phyloP scores from a whole-genome alignment of 2,113 vertebrate genomes.

The Cyprinodon variegatus region DNA sequence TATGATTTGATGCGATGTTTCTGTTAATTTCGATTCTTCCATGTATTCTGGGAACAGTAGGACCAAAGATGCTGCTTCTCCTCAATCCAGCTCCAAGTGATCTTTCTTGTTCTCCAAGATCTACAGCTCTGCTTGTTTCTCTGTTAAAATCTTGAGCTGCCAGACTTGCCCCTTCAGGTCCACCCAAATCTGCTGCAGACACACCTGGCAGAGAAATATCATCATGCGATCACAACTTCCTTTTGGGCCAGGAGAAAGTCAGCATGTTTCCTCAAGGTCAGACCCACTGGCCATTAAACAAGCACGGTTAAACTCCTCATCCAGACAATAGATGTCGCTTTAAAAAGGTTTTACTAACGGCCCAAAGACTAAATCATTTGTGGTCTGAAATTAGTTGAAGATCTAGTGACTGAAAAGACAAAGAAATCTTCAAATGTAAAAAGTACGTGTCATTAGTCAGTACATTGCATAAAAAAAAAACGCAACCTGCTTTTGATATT shows the following conservation, averaged over 20 bases:
- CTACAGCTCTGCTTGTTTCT: slow-evolving; percentile 43
- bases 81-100: slow-evolving; percentile 15
- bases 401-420: slow-evolving; percentile 16
- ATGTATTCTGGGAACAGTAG: slow-evolving; percentile 27
- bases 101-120: slow-evolving; percentile 14
- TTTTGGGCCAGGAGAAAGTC: slow-evolving; percentile 18
- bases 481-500: neutral
- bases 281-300: slow-evolving; percentile 20
- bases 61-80: neutral
- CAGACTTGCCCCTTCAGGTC: slow-evolving; percentile 47
- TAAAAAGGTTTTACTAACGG: slow-evolving; percentile 10
- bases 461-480: neutral
- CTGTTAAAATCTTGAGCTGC: slow-evolving; percentile 49
- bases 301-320: slow-evolving; percentile 36
- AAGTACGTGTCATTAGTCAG: slow-evolving; percentile 6
- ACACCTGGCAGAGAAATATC: slow-evolving; percentile 71
- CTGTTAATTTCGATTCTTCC: slow-evolving; percentile 22
- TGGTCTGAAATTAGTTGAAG: slow-evolving; percentile 23
- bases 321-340: neutral
- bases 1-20: slow-evolving; percentile 23
- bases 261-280: slow-evolving; percentile 21
- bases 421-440: neutral
- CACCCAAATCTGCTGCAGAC: slow-evolving; percentile 59
- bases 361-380: slow-evolving; percentile 18
- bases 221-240: slow-evolving; percentile 57